phyloP scores from a whole-genome alignment of 2,113 vertebrate genomes.

The Cacatua alba region DNA sequence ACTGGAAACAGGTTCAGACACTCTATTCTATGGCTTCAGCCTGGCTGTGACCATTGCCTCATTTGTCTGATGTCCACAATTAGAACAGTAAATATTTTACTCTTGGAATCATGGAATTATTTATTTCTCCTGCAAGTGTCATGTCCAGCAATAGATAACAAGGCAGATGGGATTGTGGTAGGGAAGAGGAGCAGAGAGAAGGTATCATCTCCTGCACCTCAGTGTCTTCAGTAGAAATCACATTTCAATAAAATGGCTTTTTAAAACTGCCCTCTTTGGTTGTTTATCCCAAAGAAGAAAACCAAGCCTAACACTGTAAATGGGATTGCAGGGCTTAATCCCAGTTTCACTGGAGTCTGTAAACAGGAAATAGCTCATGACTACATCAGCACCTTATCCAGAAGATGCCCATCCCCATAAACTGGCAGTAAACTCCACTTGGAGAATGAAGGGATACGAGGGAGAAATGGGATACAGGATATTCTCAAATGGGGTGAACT shows the following conservation, averaged over 20 bases:
- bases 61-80: not conserved
- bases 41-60: not conserved
- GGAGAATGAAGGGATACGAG: not conserved
- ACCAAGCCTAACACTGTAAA: not conserved
- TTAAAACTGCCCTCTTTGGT: not conserved
- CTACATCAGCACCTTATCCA: not conserved
- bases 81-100: not conserved
- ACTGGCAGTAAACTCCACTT: not conserved
- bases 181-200: not conserved
- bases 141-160: not conserved
- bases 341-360: not conserved
- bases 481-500: not conserved
- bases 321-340: not conserved
- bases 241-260: not conserved
- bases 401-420: not conserved
- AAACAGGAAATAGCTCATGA: not conserved
- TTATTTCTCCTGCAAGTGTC: not conserved
- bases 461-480: not conserved
- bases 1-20: not conserved
- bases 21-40: not conserved
- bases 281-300: not conserved
- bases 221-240: not conserved
- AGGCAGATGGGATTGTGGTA: not conserved
- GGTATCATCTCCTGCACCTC: not conserved
- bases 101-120: not conserved